Percentiles rank a stretch among this genome's conserved stretches.
These are phyloP conservation scores for Pseudorectes ferrugineus DNA, from an alignment of 2,113 vertebrate genomes.

Conservation along the genomic window DNA sequence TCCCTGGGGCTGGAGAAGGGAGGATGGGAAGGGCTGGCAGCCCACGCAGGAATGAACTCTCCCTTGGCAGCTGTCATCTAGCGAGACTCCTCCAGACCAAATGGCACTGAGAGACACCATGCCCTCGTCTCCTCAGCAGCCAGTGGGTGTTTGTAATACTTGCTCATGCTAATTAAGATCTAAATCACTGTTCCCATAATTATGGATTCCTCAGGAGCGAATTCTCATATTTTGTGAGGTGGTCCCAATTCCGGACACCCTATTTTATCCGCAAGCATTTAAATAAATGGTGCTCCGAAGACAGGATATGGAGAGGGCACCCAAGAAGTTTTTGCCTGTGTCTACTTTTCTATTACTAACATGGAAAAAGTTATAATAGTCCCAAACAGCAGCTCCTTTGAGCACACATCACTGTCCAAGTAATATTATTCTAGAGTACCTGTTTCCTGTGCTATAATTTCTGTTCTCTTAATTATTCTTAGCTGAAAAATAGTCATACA, in stretches of 20 bases:
- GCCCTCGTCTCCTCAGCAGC: neutral
- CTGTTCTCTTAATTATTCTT: neutral
- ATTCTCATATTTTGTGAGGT: neutral
- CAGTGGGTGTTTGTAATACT: neutral
- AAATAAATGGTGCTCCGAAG: neutral
- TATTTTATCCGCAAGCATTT: neutral
- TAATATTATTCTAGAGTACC: neutral
- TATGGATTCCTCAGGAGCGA: neutral
- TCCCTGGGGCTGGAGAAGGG: neutral
- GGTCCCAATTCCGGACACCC: neutral
- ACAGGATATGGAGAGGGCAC: neutral
- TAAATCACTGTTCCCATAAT: neutral
- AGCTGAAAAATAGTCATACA: neutral
- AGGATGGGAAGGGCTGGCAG: neutral
- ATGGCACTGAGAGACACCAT: fast-evolving
- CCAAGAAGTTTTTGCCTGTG: neutral
- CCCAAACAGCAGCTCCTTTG: neutral
- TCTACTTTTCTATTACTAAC: neutral
- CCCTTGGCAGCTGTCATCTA: neutral
- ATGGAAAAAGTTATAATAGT: neutral
- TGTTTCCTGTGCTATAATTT: neutral
- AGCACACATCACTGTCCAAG: neutral
- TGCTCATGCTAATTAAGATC: neutral
- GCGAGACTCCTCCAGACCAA: neutral
- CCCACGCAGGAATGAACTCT: fast-evolving